Base-by-base conservation (phyloP, 2,888 invertebrate species). In the Melinopterus prodromus region DNA sequence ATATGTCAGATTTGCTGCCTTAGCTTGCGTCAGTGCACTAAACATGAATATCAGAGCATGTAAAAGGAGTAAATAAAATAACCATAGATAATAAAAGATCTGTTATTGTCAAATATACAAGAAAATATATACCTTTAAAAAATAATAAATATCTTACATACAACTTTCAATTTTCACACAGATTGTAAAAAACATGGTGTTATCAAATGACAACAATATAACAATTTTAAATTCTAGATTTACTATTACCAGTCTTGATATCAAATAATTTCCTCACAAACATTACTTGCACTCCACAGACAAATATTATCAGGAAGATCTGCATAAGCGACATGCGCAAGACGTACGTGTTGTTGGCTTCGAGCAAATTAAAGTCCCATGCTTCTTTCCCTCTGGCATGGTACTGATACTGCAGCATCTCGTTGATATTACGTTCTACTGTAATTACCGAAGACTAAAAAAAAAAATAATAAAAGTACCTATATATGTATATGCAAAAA, bases 211-310 rank as follows among this genome's bases (percentile, higher is more conserved):
- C 37, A 36, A 9, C 37, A 35, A 36, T 72, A 6, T 16, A 36
- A 15, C 15, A 7, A 6, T 12, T 75, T 86, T 89, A 92, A 84
- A 92, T 92, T 86, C 92, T 90, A 71, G 92, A 91, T 84, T 91
- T 92, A 6, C 92, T 92, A 5, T 91, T 90, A 80, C 93, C 93
- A 53, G 92, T 90, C 87, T 95, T 95, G 0, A 94, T 93, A 86
- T 96, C 95, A 88, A 98, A 98, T 12, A 98, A 90, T 90, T 97
- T 96, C 83, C 96, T 92, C 14, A 98, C 95, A 88, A 98, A 98
- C 88, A 94, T 96, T 1, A 98, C 97, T 90, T 96, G 96, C 76
- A 95, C 88, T 0, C 94, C 91, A 9, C 95, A 95, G 0, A 97
- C 96, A 0, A 93, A 91, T 76, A 95, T 90, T 82, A 98, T 95